A percentile compares a stretch with the other conserved stretches of the same genome.
Conservation (phyloP, 2,113 vertebrate genomes). For the Miniopterus natalensis region DNA sequence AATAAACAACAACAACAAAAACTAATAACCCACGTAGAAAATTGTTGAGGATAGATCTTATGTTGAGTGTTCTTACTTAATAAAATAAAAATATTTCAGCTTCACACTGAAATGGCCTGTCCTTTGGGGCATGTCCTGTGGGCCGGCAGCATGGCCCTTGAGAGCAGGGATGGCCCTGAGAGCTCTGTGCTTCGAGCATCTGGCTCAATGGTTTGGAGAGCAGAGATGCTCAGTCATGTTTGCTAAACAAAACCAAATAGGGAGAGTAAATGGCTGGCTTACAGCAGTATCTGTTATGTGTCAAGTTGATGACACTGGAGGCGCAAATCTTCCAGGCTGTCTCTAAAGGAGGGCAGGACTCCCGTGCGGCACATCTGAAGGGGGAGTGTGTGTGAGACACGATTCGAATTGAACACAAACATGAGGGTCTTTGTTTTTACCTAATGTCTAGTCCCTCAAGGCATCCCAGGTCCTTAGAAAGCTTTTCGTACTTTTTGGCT, state of each 20-base stretch:
- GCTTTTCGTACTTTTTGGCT: not conserved
- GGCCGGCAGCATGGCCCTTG: not conserved
- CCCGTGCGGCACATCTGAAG: not conserved
- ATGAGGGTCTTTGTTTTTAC: not conserved
- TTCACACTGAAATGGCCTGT: not conserved
- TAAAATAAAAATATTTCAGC: not conserved
- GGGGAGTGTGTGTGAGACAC: not conserved
- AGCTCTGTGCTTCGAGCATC: not conserved
- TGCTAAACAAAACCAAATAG: not conserved
- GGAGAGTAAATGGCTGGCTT: not conserved
- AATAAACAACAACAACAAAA: too few species aligned
- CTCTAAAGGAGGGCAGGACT: too few species aligned
- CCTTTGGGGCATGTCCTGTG: too few species aligned
- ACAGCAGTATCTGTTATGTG: accelerated
- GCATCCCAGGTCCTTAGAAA: not conserved
- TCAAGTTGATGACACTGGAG: not conserved
- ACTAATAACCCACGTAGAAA: not conserved
- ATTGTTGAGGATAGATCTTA: not conserved
- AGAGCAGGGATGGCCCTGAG: too few species aligned
- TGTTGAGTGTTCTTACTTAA: not conserved
- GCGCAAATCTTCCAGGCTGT: not conserved
- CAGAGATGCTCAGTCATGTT: not conserved
- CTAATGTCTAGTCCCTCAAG: not conserved
- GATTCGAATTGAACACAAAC: not conserved
- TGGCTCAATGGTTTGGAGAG: not conserved